A percentile compares a stretch with the other conserved stretches of the same genome.
These are phyloP conservation scores for Agrilus biguttatus DNA, from an alignment of 2,888 invertebrate genomes.

Conservation along the genomic window DNA sequence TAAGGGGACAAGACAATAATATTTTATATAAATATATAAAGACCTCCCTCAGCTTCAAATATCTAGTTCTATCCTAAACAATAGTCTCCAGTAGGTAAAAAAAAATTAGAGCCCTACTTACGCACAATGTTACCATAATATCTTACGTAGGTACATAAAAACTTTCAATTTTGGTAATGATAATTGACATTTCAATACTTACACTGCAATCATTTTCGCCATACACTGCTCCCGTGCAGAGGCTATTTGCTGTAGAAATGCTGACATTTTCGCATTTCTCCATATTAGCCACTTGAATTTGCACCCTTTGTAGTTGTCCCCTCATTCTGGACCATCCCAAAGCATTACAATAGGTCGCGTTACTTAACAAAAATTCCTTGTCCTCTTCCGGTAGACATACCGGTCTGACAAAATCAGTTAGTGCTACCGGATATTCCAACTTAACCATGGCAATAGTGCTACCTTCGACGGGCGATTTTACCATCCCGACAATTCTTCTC, in stretches of 20 bases:
- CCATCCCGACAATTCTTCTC: conserved; percentile 68
- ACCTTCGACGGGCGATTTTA: conserved; percentile 79
- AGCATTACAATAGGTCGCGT: conserved; percentile 55
- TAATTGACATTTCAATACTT: conserved; percentile 28
- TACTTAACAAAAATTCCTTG: conserved; percentile 15
- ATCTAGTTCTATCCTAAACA: too few species aligned
- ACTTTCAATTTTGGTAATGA: too few species aligned
- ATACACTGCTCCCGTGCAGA: conserved; percentile 69
- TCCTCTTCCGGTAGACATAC: conserved; percentile 59
- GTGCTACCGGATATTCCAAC: conserved; percentile 56
- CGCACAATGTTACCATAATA: too few species aligned
- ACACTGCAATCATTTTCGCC: conserved; percentile 73
- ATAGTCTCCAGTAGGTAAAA: too few species aligned
- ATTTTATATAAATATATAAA: too few species aligned
- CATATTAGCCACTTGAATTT: conserved; percentile 62
- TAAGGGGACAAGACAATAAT: too few species aligned
- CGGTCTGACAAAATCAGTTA: conserved; percentile 73
- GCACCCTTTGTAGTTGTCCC: conserved; percentile 68
- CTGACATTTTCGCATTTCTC: conserved; percentile 74
- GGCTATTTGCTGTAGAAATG: conserved; percentile 67
- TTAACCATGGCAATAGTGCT: conserved; percentile 72
- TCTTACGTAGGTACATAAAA: too few species aligned
- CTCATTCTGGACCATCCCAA: conserved; percentile 76
- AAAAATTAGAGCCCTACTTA: too few species aligned
- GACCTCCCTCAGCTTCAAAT: too few species aligned